Percentiles rank a stretch among this genome's conserved stretches.
Evolutionary conservation across 2,113 vertebrate genomes (phyloP).

Genomic region (Panthera tigris): DNA sequence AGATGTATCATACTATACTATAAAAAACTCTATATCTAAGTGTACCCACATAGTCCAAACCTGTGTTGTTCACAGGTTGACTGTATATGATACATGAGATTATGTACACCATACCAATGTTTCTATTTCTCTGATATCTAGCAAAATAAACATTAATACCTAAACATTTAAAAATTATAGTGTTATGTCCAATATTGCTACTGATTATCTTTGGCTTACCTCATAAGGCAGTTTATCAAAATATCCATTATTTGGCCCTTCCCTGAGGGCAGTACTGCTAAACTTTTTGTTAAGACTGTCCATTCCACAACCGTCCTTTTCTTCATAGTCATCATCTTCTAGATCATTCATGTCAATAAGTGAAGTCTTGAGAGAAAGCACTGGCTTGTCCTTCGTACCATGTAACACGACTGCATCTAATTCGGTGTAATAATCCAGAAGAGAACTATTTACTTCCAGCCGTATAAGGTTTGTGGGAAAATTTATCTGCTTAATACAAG

Average conservation of each 20-base stretch:
- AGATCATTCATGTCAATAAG: conserved; percentile 92
- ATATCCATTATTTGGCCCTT: conserved; percentile 92
- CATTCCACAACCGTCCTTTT: conserved; percentile 86
- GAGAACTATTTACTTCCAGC: conserved; percentile 96
- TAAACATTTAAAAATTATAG: background rate
- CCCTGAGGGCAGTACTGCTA: conserved; percentile 85
- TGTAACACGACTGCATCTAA: conserved; percentile 96
- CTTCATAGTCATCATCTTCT: conserved; percentile 94
- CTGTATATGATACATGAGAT: background rate
- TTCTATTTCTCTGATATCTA: background rate
- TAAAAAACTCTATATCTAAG: background rate
- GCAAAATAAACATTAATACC: conserved; percentile 28
- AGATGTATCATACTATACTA: background rate
- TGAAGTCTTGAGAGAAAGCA: conserved; percentile 92
- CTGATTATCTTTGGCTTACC: conserved; percentile 85
- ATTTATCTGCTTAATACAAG: conserved; percentile 94
- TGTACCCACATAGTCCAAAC: background rate
- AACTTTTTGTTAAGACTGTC: conserved; percentile 87
- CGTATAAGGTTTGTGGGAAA: conserved; percentile 98
- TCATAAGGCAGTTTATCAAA: conserved; percentile 98
- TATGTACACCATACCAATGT: background rate
- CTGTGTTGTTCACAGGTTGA: background rate
- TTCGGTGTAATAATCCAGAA: conserved; percentile 98
- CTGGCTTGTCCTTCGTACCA: conserved; percentile 92
- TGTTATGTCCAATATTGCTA: background rate